Evolutionary conservation across 2,888 invertebrate species (phyloP).

Genomic region (Melitaea athalia): DNA sequence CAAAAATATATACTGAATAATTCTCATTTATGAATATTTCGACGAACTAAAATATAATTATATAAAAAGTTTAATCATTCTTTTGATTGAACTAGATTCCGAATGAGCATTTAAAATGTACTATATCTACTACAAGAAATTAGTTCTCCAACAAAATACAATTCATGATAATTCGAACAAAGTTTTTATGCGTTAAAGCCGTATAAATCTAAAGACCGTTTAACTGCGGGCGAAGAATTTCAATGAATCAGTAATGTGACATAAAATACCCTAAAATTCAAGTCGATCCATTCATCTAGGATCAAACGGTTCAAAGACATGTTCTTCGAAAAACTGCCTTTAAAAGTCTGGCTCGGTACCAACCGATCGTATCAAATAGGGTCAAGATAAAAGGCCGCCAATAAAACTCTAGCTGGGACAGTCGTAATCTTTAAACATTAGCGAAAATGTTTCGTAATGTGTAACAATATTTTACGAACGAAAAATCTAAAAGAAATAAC

Average conservation of each 20-base stretch:
- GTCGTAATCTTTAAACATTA: slow-evolving; percentile 28
- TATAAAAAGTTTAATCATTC: no score
- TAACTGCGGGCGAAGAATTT: not conserved
- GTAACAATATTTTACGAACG: slow-evolving; percentile 7
- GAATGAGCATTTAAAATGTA: no score
- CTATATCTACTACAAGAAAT: no score
- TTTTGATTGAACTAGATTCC: no score
- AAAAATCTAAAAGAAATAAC: not conserved
- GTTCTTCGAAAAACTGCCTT: slow-evolving; percentile 25
- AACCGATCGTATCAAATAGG: slow-evolving; percentile 33
- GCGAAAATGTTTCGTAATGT: slow-evolving; percentile 22
- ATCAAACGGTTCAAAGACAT: slow-evolving; percentile 19
- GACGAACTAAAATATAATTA: no score
- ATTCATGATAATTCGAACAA: no score
- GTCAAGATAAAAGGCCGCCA: slow-evolving; percentile 33
- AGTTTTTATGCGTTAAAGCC: no score
- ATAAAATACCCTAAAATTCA: slow-evolving; percentile 9
- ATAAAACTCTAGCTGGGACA: slow-evolving; percentile 32
- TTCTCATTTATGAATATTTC: no score
- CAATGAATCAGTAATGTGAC: not conserved
- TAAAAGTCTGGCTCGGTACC: slow-evolving; percentile 34
- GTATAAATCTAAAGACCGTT: no score
- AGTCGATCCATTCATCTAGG: slow-evolving; percentile 13
- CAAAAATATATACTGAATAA: no score
- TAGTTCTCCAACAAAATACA: no score